Percentiles rank a stretch among this genome's conserved stretches.
These are phyloP conservation scores for Zygogramma bicolorata DNA, from an alignment of 2,888 invertebrate genomes.

Conservation along the genomic window DNA sequence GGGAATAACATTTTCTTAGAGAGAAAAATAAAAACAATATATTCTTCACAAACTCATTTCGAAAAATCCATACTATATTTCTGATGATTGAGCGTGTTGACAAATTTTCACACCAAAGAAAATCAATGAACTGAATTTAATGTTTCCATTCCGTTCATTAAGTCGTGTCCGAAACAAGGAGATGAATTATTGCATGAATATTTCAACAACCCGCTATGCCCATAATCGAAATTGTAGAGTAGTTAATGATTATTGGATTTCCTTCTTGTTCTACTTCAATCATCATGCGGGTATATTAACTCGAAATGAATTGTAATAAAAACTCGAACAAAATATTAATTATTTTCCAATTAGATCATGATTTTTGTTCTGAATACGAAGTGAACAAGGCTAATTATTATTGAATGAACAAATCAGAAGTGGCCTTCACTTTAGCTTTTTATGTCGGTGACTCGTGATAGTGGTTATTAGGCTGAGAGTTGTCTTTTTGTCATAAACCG, in stretches of 20 bases:
- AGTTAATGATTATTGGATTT: neutral
- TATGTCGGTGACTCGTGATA: slow-evolving; percentile 34
- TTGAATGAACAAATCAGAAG: slow-evolving; percentile 45
- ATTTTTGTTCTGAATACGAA: slow-evolving; percentile 25
- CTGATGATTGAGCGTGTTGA: too few relatives aligned
- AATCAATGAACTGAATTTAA: too few relatives aligned
- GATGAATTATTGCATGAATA: too few relatives aligned
- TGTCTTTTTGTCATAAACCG: slow-evolving; percentile 52
- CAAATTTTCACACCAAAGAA: too few relatives aligned
- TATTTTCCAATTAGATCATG: slow-evolving; percentile 41
- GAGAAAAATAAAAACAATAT: too few relatives aligned
- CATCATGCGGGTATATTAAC: neutral
- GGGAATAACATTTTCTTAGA: too few relatives aligned
- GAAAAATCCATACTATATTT: too few relatives aligned
- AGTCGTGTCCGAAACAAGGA: too few relatives aligned
- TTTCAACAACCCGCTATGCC: neutral
- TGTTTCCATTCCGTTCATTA: too few relatives aligned
- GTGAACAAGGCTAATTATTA: slow-evolving; percentile 44
- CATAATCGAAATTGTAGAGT: neutral
- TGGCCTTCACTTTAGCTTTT: slow-evolving; percentile 41
- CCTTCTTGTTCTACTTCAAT: neutral
- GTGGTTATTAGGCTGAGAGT: slow-evolving; percentile 40
- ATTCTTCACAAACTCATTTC: too few relatives aligned
- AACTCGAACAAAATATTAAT: slow-evolving; percentile 42
- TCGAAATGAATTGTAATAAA: slow-evolving; percentile 31